A percentile compares a stretch with the other conserved stretches of the same genome.
phyloP scores from a whole-genome alignment of 64 coral and sea anemone species.

The Actinia tenebrosa region DNA sequence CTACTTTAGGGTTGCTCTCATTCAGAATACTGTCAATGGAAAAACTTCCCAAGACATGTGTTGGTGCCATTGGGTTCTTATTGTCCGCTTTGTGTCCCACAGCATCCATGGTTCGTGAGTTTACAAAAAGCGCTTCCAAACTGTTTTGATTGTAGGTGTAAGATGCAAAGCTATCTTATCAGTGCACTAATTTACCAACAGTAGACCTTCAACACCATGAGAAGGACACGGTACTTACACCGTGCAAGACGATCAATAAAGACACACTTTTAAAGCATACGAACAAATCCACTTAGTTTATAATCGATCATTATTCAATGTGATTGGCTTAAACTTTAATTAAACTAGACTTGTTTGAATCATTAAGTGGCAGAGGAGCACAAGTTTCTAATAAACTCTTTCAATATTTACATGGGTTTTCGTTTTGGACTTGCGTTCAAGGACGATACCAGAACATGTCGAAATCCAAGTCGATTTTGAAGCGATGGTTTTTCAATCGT shows the following conservation, averaged over 20 bases:
- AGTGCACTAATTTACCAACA: slow-evolving; percentile 7
- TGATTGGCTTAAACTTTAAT: slow-evolving; percentile 20
- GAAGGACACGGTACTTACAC: not conserved
- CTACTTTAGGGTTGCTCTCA: not conserved
- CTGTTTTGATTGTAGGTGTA: slow-evolving; percentile 4
- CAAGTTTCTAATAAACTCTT: not conserved
- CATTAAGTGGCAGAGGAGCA: not conserved
- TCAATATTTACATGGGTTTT: not conserved
- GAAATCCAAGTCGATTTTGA: not conserved
- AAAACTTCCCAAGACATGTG: slow-evolving; percentile 27
- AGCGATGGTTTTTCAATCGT: not conserved
- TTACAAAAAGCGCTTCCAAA: not conserved
- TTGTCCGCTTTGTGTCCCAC: not conserved
- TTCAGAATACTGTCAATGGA: slow-evolving; percentile 12
- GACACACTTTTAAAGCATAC: not conserved
- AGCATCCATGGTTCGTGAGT: not conserved
- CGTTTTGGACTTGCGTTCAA: not conserved
- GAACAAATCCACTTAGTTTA: not conserved
- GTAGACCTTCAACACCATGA: not conserved
- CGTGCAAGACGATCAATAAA: not conserved
- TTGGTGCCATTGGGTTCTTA: not conserved
- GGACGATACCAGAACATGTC: not conserved
- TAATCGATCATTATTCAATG: slow-evolving; percentile 8
- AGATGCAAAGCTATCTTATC: slow-evolving; percentile 22
- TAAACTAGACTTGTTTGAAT: not conserved